Evolutionary conservation across 2,888 invertebrate genomes (phyloP).

Genomic region (Pollenia labialis): DNA sequence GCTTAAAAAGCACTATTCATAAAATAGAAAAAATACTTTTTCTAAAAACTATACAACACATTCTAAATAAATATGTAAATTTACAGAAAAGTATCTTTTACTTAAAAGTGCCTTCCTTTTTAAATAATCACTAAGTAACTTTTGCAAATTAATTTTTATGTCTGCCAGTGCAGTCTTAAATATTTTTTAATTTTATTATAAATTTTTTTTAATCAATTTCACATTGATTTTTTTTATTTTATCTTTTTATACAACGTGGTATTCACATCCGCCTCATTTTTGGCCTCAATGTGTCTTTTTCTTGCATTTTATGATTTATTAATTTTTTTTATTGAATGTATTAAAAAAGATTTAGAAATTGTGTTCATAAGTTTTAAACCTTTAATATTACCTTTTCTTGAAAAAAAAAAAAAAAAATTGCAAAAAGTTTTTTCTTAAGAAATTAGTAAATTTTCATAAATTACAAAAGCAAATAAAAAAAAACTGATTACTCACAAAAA

Average conservation of each 20-base stretch:
- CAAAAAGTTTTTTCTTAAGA: background rate
- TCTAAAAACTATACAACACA: too few relatives aligned
- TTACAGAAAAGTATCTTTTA: too few relatives aligned
- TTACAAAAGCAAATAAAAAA: conserved; percentile 16
- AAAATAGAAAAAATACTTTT: too few relatives aligned
- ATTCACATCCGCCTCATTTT: conserved; percentile 15
- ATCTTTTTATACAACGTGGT: conserved; percentile 18
- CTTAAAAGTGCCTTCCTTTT: background rate
- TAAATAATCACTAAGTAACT: background rate
- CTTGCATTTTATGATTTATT: conserved; percentile 16
- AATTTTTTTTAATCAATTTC: background rate
- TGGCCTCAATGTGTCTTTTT: conserved; percentile 18
- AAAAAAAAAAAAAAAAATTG: too few relatives aligned
- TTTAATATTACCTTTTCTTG: background rate
- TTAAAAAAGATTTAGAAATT: too few relatives aligned
- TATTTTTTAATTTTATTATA: background rate
- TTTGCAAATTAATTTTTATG: too few relatives aligned
- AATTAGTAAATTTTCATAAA: conserved; percentile 17
- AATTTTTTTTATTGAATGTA: too few relatives aligned
- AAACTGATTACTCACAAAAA: conserved; percentile 59
- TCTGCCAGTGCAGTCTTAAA: background rate
- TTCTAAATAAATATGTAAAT: too few relatives aligned
- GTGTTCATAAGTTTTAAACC: too few relatives aligned
- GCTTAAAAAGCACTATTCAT: too few relatives aligned
- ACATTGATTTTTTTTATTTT: conserved; percentile 21